Percentiles rank a stretch among this genome's conserved stretches.
Evolutionary conservation across 2,888 invertebrate genomes (phyloP).

Genomic region (Anthoptus insignis): DNA sequence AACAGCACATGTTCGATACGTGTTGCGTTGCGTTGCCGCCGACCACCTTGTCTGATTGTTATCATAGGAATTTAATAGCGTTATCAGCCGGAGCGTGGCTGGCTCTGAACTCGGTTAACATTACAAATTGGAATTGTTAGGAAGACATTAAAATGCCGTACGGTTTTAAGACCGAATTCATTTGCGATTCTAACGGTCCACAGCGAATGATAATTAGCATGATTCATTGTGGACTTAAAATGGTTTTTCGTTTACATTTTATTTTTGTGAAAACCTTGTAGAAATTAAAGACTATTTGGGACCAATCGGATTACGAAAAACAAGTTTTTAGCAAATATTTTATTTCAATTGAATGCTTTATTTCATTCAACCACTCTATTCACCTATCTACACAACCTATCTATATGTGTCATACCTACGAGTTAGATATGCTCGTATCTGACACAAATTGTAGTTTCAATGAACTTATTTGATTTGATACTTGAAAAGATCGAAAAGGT

Average conservation of each 20-base stretch:
- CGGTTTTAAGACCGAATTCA: background rate
- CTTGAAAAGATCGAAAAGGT: too few relatives aligned
- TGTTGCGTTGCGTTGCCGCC: background rate
- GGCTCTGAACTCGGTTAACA: background rate
- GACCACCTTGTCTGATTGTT: conserved; percentile 3
- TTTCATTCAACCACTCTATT: too few relatives aligned
- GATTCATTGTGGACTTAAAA: background rate
- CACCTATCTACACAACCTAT: too few relatives aligned
- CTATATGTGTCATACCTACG: too few relatives aligned
- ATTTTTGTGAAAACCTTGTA: too few relatives aligned
- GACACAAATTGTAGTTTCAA: background rate
- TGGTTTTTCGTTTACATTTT: background rate
- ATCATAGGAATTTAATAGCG: conserved; percentile 10
- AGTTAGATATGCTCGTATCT: background rate
- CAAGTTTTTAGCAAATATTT: too few relatives aligned
- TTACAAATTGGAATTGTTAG: background rate
- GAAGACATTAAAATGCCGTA: background rate
- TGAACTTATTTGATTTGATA: background rate
- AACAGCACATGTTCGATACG: background rate
- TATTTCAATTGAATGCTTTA: too few relatives aligned
- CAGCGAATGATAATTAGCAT: background rate
- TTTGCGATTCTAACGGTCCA: background rate
- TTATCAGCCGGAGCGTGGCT: conserved; percentile 1
- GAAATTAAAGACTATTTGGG: too few relatives aligned
- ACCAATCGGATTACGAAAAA: too few relatives aligned